Base-by-base conservation (phyloP, 2,113 vertebrate species). In the Noctilio leporinus region DNA sequence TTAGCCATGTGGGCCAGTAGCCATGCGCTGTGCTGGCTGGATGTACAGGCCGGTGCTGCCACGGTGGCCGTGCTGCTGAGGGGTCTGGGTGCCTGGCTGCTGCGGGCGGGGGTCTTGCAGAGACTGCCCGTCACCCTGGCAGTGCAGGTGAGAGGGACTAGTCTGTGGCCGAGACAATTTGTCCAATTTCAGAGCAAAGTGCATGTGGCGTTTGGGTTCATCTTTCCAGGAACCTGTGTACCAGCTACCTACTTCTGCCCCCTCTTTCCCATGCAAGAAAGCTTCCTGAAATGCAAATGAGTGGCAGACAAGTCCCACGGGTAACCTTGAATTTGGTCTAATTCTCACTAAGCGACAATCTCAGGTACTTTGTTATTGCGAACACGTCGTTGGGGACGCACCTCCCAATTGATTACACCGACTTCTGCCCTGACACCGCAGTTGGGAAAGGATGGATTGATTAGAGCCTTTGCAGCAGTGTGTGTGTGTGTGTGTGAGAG, bases 281-380 rank as follows among this genome's bases (percentile, higher is more conserved):
- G 53, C 72, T 78, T 75, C 30, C 69, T 24, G 62, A 94, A 72
- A 91, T 84, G 83, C 93, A 72, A 11, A 59, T 45, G 90, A 89
- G 93, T 35, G 62, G 89, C 55, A 30, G 82, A 55, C 59, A 35
- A 35, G 81, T 57, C 72, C 47, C 10, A 65, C 70, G 72, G 76
- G 28, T 92, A 73, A 84, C 93, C 91, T 90, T 93, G 88, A 72
- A 49, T 94, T 76, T 55, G 76, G 35, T 82, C 30, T 72, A 76
- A 70, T 93, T 81, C 81, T 82, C 87, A 88, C 91, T 51, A 85
- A 82, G 81, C 51, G 77, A 77, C 77, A 85, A 6, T 33, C 59
- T 87, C 33, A 5, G 16, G 28, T 30, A 33, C 89, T 93, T 86
- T 91, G 77, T 86, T 77, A 57, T n/a, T 1, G 55, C 86, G 67